Evolutionary conservation across 1,140 invertebrate genomes (phyloP).

Genomic region (Aphelenchoides avenae): DNA sequence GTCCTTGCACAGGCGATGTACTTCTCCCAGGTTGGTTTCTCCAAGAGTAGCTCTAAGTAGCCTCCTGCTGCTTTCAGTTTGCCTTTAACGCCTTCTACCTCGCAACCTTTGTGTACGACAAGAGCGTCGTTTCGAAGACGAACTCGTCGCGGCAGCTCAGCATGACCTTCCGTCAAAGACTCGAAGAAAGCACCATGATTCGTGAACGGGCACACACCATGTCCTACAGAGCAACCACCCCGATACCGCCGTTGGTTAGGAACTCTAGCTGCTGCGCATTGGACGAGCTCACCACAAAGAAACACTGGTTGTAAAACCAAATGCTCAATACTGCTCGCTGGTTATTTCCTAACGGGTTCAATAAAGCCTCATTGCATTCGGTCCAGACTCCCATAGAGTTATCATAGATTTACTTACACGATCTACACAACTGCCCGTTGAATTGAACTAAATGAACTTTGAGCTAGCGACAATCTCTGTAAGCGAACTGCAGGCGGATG

Average conservation of each 20-base stretch:
- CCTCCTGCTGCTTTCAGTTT: too few relatives aligned
- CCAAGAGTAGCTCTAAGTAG: too few relatives aligned
- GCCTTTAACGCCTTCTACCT: slow-evolving; percentile 40
- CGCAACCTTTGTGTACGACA: slow-evolving; percentile 39
- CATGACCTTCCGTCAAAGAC: slow-evolving; percentile 29
- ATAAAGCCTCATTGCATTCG: too few relatives aligned
- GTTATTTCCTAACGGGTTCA: too few relatives aligned
- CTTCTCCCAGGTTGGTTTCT: slow-evolving; percentile 31
- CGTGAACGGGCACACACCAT: slow-evolving; percentile 30
- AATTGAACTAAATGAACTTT: too few relatives aligned
- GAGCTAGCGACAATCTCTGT: too few relatives aligned
- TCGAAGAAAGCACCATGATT: slow-evolving; percentile 28
- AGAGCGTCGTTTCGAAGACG: slow-evolving; percentile 29
- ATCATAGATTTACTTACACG: too few relatives aligned
- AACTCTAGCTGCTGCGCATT: slow-evolving; percentile 28
- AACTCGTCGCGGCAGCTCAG: slow-evolving; percentile 38
- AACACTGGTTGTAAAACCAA: slow-evolving; percentile 22
- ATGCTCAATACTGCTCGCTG: too few relatives aligned
- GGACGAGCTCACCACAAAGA: slow-evolving; percentile 12
- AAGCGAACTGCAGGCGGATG: too few relatives aligned
- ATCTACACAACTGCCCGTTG: too few relatives aligned
- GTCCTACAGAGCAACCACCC: slow-evolving; percentile 28
- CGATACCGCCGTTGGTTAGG: slow-evolving; percentile 21
- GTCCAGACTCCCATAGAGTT: too few relatives aligned
- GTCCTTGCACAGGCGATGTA: slow-evolving; percentile 20